These are phyloP conservation scores for Ivindomyrus marchei DNA, from an alignment of 2,113 vertebrate genomes.

Conservation along the genomic window DNA sequence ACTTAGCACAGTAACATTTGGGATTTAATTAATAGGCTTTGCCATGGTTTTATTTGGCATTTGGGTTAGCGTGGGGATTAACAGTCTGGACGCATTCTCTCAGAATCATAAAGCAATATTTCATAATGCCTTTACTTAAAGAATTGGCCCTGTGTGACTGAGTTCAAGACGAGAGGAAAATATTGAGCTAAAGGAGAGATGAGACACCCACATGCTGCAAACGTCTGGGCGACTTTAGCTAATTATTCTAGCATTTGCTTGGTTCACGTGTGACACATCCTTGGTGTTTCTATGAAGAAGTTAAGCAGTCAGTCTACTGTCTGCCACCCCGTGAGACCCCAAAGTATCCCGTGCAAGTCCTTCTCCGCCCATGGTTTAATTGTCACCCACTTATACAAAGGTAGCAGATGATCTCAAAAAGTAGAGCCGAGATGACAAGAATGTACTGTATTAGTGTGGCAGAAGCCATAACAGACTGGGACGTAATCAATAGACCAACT, in stretches of 20 bases:
- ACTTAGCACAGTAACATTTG: background rate
- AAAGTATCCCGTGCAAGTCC: no score
- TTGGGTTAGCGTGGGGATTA: background rate
- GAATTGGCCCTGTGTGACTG: background rate
- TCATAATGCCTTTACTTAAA: background rate
- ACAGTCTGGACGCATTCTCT: background rate
- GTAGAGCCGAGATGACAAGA: background rate
- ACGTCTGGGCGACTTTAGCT: background rate
- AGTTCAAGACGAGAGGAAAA: background rate
- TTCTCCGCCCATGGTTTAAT: background rate
- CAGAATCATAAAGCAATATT: background rate
- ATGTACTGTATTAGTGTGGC: background rate
- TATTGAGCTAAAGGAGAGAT: background rate
- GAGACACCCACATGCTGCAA: background rate
- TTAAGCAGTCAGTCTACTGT: background rate
- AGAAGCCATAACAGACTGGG: background rate
- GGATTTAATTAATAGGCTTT: slow-evolving; percentile 32
- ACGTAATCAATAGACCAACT: slow-evolving; percentile 10
- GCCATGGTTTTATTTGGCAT: slow-evolving; percentile 18
- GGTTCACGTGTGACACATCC: background rate
- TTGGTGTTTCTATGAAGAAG: background rate
- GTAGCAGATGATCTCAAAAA: background rate
- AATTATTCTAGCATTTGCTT: slow-evolving; percentile 11
- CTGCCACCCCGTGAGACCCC: background rate
- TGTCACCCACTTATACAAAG: background rate